Percentiles rank a stretch among this genome's conserved stretches.
Evolutionary conservation across 2,888 invertebrate species (phyloP).

Genomic region (Scaptodrosophila latifasciaeformis): DNA sequence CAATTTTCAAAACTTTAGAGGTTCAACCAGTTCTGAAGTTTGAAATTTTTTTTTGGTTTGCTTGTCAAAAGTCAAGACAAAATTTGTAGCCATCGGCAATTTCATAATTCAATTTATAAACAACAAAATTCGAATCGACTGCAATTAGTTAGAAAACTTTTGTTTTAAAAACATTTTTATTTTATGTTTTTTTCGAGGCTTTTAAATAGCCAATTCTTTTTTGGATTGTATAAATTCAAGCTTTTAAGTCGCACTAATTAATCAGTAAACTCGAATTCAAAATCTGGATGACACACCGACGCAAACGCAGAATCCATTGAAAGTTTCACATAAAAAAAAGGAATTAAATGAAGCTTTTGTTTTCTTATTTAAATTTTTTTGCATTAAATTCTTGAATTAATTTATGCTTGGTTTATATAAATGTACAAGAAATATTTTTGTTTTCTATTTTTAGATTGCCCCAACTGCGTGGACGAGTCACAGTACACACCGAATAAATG

Average conservation of each 20-base stretch:
- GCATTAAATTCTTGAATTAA: too few species aligned
- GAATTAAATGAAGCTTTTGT: too few species aligned
- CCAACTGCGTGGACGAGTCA: conserved; percentile 86
- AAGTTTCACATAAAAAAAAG: too few species aligned
- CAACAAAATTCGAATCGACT: conserved; percentile 18
- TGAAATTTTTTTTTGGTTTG: too few species aligned
- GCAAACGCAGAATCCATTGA: too few species aligned
- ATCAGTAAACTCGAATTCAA: conserved; percentile 1
- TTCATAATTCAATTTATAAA: conserved; percentile 29
- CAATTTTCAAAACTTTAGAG: conserved; percentile 17
- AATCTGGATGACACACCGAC: too few species aligned
- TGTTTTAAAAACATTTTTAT: not conserved
- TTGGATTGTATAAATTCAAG: not conserved
- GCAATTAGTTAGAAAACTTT: conserved; percentile 17
- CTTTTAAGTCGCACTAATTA: not conserved
- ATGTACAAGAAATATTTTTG: not conserved
- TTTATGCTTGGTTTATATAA: too few species aligned
- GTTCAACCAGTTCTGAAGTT: not conserved
- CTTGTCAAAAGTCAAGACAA: not conserved
- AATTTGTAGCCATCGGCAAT: not conserved
- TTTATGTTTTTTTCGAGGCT: not conserved
- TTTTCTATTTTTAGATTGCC: conserved; percentile 80
- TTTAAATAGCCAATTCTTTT: not conserved
- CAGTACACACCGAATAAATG: conserved; percentile 83
- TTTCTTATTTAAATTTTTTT: too few species aligned